Evolutionary conservation across 1,140 invertebrate species (phyloP), one percentile per base, ranked within the genome.

Genomic region (Bactericera cockerelli): DNA sequence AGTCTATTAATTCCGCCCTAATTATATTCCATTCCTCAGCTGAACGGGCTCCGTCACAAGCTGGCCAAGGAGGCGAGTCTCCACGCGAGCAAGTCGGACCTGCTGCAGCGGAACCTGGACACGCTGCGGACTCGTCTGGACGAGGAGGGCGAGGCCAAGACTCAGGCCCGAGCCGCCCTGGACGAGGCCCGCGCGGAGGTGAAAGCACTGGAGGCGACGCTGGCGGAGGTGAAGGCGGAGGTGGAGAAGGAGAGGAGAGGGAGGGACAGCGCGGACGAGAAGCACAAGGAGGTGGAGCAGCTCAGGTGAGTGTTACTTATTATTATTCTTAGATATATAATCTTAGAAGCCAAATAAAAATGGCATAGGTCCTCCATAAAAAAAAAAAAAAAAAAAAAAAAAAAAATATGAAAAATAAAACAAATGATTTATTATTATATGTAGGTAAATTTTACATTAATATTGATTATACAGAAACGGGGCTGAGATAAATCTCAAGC

Each of bases 11-110:
- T n/a, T n/a, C n/a, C n/a, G n/a, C n/a, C n/a, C n/a, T n/a, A n/a
- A n/a, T n/a, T n/a, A n/a, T n/a, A n/a, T n/a, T n/a, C n/a, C n/a
- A n/a, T n/a, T n/a, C n/a, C n/a, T n/a, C n/a, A n/a, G n/a, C n/a
- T n/a, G 42, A 49, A 16, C 8, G 42, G 42, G 19, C 22, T 49
- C 6, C 42, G 42, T 6, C 42, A 49, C 42, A 49, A 49, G 19
- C 42, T 59, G 26, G 22, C 65, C 61, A 84, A 87, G 68, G 83
- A 87, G 70, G 82, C 87, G 67, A 72, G 81, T 55, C 85, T 86
- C 68, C 76, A 81, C 59, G 79, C 86, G 67, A 70, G 84, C 19
- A 49, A 49, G 16, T 71, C 79, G 1, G 71, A 75, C 3, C 79
- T 84, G 66, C 70, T 86, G 21, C 81, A 86, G 67, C 75, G 77